Evolutionary conservation across 2,888 invertebrate genomes (phyloP), one percentile per base, ranked within the genome.

Genomic region (Sepioteuthis lessoniana): DNA sequence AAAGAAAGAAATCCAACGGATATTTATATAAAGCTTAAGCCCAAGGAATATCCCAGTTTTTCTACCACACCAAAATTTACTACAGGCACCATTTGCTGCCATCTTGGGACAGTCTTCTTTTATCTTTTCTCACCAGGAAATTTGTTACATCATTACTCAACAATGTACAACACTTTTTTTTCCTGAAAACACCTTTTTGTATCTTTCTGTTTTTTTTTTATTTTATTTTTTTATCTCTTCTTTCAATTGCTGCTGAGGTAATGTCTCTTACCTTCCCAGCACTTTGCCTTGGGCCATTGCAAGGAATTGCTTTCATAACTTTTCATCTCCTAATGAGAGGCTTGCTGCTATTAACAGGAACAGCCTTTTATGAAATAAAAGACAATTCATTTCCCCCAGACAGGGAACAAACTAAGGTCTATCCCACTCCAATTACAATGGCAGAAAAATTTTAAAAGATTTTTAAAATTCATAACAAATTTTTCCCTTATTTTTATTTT

Each of bases 131-230:
- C 76, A 76, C n/a, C 13, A 19, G 76, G n/a, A 76, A 35, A 76
- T 76, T n/a, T 76, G n/a, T 76, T 35, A 76, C n/a, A 76, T 76
- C 76, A 76, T 76, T n/a, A 76, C n/a, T 76, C n/a, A 76, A 76
- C 76, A 76, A 76, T 76, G 76, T 16, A 76, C 76, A 13, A 13
- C n/a, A 35, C n/a, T 35, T 76, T 76, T 13, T 76, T 76, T 31
- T 31, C 8, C 31, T 31, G 4, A 10, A 19, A 76, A 31, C 76
- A 31, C 31, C 31, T 76, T 76, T 76, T 76, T 76, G n/a, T 35
- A 35, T 76, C n/a, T 4, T 76, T 76, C n/a, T n/a, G 19, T 76
- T n/a, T 76, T 7, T 42, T 42, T 42, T 42, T 42, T 55, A 21
- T 13, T 76, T n/a, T n/a, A n/a, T n/a, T 76, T 76, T 76, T 76